phyloP scores from a whole-genome alignment of 2,888 invertebrate species.

The Orthosia gothica region DNA sequence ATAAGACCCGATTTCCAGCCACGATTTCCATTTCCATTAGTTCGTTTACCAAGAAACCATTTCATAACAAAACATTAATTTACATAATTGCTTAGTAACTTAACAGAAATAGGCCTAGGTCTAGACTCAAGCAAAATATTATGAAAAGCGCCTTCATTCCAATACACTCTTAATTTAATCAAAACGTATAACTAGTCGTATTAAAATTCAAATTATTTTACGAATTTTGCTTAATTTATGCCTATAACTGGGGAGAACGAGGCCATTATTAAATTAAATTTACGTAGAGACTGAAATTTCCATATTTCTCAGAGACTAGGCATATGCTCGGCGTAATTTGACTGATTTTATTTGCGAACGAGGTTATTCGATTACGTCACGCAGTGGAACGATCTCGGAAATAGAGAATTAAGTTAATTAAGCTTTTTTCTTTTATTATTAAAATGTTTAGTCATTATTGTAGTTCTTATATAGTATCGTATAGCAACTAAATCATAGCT shows the following conservation, averaged over 20 bases:
- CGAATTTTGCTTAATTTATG: conserved; percentile 70
- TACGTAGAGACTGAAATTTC: conserved; percentile 66
- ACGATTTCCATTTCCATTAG: background rate
- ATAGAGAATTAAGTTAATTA: conserved; percentile 10
- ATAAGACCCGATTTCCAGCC: background rate
- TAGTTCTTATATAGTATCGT: background rate
- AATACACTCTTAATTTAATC: conserved; percentile 56
- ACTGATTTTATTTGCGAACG: conserved; percentile 62
- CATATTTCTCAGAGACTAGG: conserved; percentile 66
- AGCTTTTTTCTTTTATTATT: background rate
- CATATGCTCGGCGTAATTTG: conserved; percentile 60
- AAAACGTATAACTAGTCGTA: conserved; percentile 61
- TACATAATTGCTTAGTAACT: conserved; percentile 32
- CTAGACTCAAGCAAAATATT: conserved; percentile 50
- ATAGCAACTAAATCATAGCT: background rate
- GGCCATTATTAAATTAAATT: conserved; percentile 73
- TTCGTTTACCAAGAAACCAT: background rate
- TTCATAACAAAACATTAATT: conserved; percentile 30
- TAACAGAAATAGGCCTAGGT: conserved; percentile 45
- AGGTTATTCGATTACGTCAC: conserved; percentile 39
- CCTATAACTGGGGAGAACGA: conserved; percentile 61
- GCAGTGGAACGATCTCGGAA: conserved; percentile 11
- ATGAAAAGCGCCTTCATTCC: conserved; percentile 23
- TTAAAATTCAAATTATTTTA: conserved; percentile 70
- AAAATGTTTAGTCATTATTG: background rate